These are phyloP conservation scores for Megalops cyprinoides DNA, from an alignment of 2,797 vertebrate species.

Conservation along the genomic window DNA sequence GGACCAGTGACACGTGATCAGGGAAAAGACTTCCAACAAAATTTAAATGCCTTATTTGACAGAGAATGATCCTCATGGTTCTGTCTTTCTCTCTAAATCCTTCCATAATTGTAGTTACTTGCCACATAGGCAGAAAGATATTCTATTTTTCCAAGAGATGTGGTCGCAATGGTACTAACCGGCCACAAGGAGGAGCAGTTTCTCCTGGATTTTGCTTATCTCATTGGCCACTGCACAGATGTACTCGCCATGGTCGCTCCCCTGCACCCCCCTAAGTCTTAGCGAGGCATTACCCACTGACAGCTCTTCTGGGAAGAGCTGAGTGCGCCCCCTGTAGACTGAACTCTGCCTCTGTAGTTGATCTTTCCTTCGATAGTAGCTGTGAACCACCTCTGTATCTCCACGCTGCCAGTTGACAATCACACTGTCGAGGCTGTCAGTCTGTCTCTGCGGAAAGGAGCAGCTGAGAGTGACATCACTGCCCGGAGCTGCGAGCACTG, in stretches of 20 bases:
- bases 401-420: slow-evolving; percentile 20
- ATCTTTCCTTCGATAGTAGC: slow-evolving; percentile 21
- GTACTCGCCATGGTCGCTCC: slow-evolving; percentile 12
- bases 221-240: slow-evolving; percentile 11
- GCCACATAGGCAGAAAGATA: neutral
- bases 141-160: too few species aligned
- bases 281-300: slow-evolving; percentile 39
- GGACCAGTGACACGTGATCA: neutral
- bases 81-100: too few species aligned
- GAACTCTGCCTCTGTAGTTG: slow-evolving; percentile 8
- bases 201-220: neutral
- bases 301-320: slow-evolving; percentile 30
- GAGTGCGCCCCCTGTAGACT: slow-evolving; percentile 32
- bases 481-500: neutral
- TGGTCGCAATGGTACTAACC: slow-evolving; percentile 21
- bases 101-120: neutral
- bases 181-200: neutral
- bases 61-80: too few species aligned
- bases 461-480: slow-evolving; percentile 15
- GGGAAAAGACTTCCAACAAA: too few species aligned
- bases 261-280: slow-evolving; percentile 21
- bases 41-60: too few species aligned
- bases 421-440: neutral
- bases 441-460: neutral
- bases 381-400: slow-evolving; percentile 9